Percentiles rank a stretch among this genome's conserved stretches.
These are phyloP conservation scores for Psilopsiagon aymara DNA, from an alignment of 2,113 vertebrate species.

Conservation along the genomic window DNA sequence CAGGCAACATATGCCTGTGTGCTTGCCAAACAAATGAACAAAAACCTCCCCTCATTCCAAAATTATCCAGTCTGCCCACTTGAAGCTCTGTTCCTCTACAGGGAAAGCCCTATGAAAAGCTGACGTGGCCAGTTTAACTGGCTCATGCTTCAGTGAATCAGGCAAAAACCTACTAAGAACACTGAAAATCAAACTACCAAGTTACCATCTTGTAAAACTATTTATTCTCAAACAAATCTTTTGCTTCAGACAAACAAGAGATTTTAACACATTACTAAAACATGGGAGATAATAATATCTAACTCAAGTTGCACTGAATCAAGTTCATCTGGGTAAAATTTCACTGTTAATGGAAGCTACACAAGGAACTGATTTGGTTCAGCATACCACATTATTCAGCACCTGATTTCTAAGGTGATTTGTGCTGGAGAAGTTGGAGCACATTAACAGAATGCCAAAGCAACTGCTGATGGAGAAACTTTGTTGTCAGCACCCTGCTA, in stretches of 20 bases:
- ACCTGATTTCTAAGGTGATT: background rate
- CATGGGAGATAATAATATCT: background rate
- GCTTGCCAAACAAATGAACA: background rate
- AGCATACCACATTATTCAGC: background rate
- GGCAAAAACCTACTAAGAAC: background rate
- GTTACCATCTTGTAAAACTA: background rate
- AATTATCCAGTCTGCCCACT: background rate
- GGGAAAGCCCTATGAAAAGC: background rate
- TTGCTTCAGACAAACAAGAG: background rate
- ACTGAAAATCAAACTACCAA: background rate
- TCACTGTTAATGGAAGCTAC: background rate
- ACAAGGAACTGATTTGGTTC: background rate
- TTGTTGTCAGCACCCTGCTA: background rate
- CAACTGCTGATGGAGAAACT: background rate
- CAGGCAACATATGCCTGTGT: fast-evolving
- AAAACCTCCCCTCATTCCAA: fast-evolving
- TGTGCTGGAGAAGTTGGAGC: background rate
- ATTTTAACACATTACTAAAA: background rate
- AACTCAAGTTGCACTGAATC: background rate
- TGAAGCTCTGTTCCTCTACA: background rate
- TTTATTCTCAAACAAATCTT: background rate
- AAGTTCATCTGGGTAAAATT: background rate
- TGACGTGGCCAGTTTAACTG: background rate
- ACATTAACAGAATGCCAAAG: background rate
- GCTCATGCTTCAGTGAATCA: background rate